These are phyloP conservation scores for Cairina moschata DNA, from an alignment of 2,113 vertebrate species.

Conservation along the genomic window DNA sequence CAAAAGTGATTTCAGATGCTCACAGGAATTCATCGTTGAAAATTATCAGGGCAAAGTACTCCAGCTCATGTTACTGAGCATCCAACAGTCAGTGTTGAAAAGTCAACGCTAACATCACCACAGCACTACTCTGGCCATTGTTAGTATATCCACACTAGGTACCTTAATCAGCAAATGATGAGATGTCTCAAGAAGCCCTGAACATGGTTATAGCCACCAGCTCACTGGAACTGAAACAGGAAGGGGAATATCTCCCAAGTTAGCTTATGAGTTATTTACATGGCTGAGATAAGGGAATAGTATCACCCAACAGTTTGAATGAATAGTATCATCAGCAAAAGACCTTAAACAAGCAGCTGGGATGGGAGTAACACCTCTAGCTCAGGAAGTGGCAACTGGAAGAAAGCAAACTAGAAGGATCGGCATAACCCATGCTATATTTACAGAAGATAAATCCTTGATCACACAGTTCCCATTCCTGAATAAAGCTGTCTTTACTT, in stretches of 20 bases:
- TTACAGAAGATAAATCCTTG: background rate
- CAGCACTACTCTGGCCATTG: background rate
- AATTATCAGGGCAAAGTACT: rapidly evolving
- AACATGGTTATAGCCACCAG: background rate
- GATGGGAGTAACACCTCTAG: background rate
- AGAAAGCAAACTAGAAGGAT: background rate
- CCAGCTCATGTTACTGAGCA: background rate
- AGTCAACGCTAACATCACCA: background rate
- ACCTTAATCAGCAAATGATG: background rate
- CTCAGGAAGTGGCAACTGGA: background rate
- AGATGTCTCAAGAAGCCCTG: background rate
- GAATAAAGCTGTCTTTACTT: background rate
- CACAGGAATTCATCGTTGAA: background rate
- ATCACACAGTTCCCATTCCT: background rate
- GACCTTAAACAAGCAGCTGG: background rate
- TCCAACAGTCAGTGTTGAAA: background rate
- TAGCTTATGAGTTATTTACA: background rate
- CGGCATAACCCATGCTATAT: background rate
- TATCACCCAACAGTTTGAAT: background rate
- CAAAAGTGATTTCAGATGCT: background rate
- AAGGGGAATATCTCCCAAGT: background rate
- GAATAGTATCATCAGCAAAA: background rate
- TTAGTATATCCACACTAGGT: background rate
- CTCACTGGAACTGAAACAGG: background rate
- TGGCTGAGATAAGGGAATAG: background rate